A percentile compares a stretch with the other conserved stretches of the same genome.
phyloP scores from a whole-genome alignment of 1,140 invertebrate species.

The Orchestia grillus region DNA sequence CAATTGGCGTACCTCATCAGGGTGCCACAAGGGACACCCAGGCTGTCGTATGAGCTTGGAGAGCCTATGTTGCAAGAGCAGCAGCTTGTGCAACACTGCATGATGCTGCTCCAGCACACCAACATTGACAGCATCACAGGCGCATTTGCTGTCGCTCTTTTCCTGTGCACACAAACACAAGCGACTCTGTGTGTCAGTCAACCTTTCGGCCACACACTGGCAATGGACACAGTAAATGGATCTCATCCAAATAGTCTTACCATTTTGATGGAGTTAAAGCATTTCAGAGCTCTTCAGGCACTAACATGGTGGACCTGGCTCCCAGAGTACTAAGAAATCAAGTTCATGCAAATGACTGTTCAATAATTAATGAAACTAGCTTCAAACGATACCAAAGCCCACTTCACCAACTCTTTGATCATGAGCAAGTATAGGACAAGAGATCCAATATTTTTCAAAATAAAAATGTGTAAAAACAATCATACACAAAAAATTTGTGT shows the following conservation, averaged over 20 bases:
- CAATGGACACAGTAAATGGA: not conserved
- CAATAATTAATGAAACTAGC: too few species aligned
- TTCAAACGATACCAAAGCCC: too few species aligned
- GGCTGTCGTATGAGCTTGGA: conserved; percentile 3
- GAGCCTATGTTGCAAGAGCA: conserved; percentile 35
- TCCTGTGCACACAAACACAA: not conserved
- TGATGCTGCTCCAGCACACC: conserved; percentile 46
- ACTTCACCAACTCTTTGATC: too few species aligned
- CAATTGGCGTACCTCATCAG: conserved; percentile 3
- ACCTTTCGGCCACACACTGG: not conserved
- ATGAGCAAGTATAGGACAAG: too few species aligned
- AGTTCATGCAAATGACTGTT: too few species aligned
- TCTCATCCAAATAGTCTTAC: too few species aligned
- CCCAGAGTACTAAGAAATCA: too few species aligned
- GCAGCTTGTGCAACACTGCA: conserved; percentile 25
- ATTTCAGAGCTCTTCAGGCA: not conserved
- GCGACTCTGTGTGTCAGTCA: conserved; percentile 10
- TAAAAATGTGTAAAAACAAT: too few species aligned
- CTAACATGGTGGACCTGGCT: too few species aligned
- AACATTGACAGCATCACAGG: conserved; percentile 23
- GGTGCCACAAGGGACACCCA: not conserved
- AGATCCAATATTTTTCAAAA: too few species aligned
- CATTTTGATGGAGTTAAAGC: too few species aligned
- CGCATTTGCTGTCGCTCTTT: not conserved
- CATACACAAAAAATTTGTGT: too few species aligned